Evolutionary conservation across 2,888 invertebrate genomes (phyloP).

Genomic region (Calameuta filiformis): DNA sequence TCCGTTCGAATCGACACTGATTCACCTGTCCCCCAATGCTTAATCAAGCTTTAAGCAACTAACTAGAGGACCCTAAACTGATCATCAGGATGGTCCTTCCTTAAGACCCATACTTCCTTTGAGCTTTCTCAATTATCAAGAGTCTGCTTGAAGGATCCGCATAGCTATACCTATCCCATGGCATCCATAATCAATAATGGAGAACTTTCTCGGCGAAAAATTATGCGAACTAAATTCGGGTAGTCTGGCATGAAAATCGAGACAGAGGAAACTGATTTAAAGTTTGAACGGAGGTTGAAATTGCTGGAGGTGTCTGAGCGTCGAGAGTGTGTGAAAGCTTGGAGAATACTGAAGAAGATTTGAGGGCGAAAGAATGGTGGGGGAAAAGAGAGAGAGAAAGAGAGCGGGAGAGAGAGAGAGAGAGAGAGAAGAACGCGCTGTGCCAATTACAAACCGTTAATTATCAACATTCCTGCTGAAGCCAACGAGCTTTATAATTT

Average conservation of each 20-base stretch:
- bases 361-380: neutral
- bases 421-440: slow-evolving; percentile 13
- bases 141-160: neutral
- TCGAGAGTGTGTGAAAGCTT: slow-evolving; percentile 4
- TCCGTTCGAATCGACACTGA: neutral
- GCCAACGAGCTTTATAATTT: neutral
- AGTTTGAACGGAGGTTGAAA: slow-evolving; percentile 29
- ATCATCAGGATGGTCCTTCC: neutral
- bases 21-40: neutral
- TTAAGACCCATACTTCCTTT: neutral
- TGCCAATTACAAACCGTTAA: slow-evolving; percentile 33
- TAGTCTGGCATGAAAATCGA: slow-evolving; percentile 16
- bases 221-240: neutral
- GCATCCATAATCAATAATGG: neutral
- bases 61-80: neutral
- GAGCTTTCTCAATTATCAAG: neutral
- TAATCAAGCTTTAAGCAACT: neutral
- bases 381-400: neutral
- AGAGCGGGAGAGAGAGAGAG: neutral
- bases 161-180: neutral
- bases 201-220: neutral
- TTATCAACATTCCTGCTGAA: slow-evolving; percentile 19
- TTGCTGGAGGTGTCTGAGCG: slow-evolving; percentile 25
- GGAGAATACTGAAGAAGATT: neutral
- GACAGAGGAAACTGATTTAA: slow-evolving; percentile 41